phyloP scores from a whole-genome alignment of 2,797 vertebrate genomes.

The Eulemur rubriventer region DNA sequence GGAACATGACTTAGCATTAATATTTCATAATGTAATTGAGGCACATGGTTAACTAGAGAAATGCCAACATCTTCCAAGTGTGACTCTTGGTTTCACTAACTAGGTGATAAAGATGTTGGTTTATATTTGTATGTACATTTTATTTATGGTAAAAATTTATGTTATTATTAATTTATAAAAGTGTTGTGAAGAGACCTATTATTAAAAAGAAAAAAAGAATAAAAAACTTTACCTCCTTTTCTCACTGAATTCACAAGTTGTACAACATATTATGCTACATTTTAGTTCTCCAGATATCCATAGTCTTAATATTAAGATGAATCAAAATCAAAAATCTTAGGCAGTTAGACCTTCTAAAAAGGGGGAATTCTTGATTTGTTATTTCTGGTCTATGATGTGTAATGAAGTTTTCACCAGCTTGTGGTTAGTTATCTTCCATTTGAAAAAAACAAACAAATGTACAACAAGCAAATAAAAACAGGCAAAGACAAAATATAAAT shows the following conservation, averaged over 20 bases:
- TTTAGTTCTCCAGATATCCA: background rate
- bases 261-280: background rate
- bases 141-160: background rate
- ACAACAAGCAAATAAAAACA: background rate
- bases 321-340: background rate
- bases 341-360: background rate
- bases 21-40: background rate
- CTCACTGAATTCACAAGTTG: background rate
- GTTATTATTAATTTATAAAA: conserved; percentile 39
- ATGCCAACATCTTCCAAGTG: background rate
- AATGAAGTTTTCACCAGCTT: background rate
- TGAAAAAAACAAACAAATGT: background rate
- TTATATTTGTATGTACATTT: background rate
- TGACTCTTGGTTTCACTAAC: background rate
- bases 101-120: background rate
- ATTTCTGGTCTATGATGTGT: background rate
- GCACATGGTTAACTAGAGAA: background rate
- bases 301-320: background rate
- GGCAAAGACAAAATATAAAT: background rate
- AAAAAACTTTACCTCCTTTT: background rate
- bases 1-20: conserved; percentile 29
- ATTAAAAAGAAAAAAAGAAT: background rate
- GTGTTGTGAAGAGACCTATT: background rate
- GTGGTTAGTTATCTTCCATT: background rate
- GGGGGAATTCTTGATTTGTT: background rate